Percentiles rank a stretch among this genome's conserved stretches.
Evolutionary conservation across 1,140 invertebrate genomes (phyloP).

Genomic region (Heterodera schachtii): DNA sequence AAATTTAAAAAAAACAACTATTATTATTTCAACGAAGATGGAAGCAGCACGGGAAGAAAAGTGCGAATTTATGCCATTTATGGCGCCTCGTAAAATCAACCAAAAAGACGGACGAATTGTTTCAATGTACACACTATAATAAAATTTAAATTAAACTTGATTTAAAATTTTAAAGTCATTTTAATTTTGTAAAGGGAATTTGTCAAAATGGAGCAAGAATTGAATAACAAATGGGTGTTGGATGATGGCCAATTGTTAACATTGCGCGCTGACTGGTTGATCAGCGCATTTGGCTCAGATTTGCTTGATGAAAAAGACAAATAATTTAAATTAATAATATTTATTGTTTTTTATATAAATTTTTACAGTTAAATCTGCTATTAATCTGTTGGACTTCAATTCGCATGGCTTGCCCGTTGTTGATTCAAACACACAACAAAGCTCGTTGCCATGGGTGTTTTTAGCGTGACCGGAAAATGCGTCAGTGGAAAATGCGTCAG

Average conservation of each 20-base stretch:
- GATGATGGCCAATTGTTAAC: conserved; percentile 78
- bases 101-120: conserved; percentile 75
- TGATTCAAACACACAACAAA: conserved; percentile 77
- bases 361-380: conserved; percentile 76
- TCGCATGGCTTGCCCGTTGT: conserved; percentile 78
- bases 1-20: conserved; percentile 17
- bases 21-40: conserved; percentile 73
- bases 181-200: conserved; percentile 67
- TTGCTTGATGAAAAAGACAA: conserved; percentile 76
- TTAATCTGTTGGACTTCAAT: conserved; percentile 79
- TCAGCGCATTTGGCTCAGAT: conserved; percentile 93
- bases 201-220: conserved; percentile 68
- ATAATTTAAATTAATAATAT: conserved; percentile 1
- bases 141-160: conserved; percentile 63
- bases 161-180: conserved; percentile 58
- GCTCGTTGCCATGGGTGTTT: conserved; percentile 77
- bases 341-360: background rate
- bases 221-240: conserved; percentile 75
- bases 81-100: conserved; percentile 81
- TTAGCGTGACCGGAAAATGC: no score
- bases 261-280: conserved; percentile 86
- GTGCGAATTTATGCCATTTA: conserved; percentile 93
- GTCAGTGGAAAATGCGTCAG: no score
- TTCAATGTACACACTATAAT: conserved; percentile 29
- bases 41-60: conserved; percentile 90